Evolutionary conservation across 2,113 vertebrate species (phyloP).

Genomic region (Miniopterus natalensis): DNA sequence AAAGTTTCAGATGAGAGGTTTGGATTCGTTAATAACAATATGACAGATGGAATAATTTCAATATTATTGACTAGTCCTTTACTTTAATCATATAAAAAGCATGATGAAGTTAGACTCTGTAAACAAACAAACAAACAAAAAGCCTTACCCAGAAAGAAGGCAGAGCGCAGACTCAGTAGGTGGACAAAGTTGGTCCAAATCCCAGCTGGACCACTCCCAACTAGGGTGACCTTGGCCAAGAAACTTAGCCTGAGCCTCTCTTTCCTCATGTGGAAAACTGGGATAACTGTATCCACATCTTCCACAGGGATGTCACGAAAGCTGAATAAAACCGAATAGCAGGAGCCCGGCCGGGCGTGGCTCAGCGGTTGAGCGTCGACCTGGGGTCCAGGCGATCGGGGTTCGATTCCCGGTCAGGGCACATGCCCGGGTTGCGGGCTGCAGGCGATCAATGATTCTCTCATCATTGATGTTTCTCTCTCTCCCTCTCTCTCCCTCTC

Average conservation of each 20-base stretch:
- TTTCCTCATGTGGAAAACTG: not conserved
- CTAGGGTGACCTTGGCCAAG: not conserved
- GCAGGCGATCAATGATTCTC: too few species aligned
- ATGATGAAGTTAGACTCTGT: not conserved
- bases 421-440: too few species aligned
- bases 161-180: not conserved
- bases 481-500: too few species aligned
- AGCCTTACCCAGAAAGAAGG: not conserved
- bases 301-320: not conserved
- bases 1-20: not conserved
- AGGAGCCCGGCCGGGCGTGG: too few species aligned
- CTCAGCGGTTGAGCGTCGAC: too few species aligned
- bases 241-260: not conserved
- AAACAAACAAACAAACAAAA: not conserved
- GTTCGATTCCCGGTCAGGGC: too few species aligned
- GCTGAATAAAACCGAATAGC: not conserved
- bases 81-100: conserved; percentile 24
- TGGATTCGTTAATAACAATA: conserved; percentile 5
- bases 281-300: not conserved
- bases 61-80: not conserved
- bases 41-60: conserved; percentile 3
- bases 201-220: not conserved
- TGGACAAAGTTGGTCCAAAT: not conserved
- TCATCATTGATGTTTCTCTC: too few species aligned
- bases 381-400: too few species aligned